These are phyloP conservation scores for Drosophila lacteicornis DNA, from an alignment of 1,140 invertebrate species.

Conservation along the genomic window DNA sequence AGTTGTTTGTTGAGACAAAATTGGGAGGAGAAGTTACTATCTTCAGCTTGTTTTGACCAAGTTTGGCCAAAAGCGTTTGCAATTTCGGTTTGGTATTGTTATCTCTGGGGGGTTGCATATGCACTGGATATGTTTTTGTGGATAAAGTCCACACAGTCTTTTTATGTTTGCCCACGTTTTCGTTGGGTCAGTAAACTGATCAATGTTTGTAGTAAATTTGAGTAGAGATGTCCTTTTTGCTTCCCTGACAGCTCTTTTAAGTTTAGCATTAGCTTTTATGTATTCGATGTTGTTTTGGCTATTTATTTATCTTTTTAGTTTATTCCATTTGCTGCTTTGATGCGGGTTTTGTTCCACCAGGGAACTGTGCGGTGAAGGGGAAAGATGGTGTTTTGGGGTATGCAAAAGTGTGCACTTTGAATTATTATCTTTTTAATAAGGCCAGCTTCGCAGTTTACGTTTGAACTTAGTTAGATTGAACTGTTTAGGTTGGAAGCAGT, in stretches of 20 bases:
- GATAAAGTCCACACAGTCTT: not conserved
- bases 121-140: not conserved
- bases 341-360: not conserved
- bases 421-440: not conserved
- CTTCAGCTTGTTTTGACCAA: not conserved
- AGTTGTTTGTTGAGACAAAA: not conserved
- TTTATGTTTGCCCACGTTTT: constrained; percentile 1
- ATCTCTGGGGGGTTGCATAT: not conserved
- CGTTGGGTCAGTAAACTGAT: no score
- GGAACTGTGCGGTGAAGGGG: not conserved
- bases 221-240: not conserved
- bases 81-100: not conserved
- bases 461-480: not conserved
- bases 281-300: not conserved
- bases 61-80: no score
- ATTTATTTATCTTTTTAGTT: no score
- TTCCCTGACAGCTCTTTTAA: not conserved
- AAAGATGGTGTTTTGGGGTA: not conserved
- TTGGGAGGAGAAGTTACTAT: not conserved
- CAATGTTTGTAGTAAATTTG: not conserved
- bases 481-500: not conserved
- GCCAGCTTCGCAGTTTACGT: not conserved
- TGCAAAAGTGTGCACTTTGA: not conserved
- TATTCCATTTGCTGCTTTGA: not conserved
- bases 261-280: not conserved